A percentile compares a stretch with the other conserved stretches of the same genome.
Evolutionary conservation across 2,113 vertebrate species (phyloP).

Genomic region (Hyla sarda): DNA sequence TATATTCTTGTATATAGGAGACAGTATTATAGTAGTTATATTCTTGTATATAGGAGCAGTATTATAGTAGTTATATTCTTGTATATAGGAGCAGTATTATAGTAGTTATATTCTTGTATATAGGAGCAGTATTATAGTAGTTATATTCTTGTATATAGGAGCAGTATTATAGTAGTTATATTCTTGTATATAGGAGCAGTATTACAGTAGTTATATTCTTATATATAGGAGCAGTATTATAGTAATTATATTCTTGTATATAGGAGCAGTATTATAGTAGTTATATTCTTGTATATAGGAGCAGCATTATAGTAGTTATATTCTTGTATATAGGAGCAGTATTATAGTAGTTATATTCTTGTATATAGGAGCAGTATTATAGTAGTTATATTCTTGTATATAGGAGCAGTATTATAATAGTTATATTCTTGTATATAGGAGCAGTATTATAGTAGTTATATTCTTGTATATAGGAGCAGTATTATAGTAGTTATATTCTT

Average conservation of each 20-base stretch:
- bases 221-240: slow-evolving; percentile 7
- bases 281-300: not conserved
- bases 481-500: slow-evolving; percentile 27
- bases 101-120: not conserved
- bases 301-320: slow-evolving; percentile 2
- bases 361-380: not conserved
- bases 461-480: not conserved
- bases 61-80: slow-evolving; percentile 15
- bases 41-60: not conserved
- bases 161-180: not conserved
- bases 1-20: not conserved
- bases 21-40: slow-evolving; percentile 11
- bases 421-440: too few relatives aligned
- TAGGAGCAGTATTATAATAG: not conserved
- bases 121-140: slow-evolving; percentile 5
- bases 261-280: slow-evolving; percentile 11
- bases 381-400: not conserved
- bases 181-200: not conserved
- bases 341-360: slow-evolving; percentile 20
- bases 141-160: slow-evolving; percentile 1
- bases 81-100: slow-evolving; percentile 7
- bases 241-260: slow-evolving; percentile 16
- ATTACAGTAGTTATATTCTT: slow-evolving; percentile 20
- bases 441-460: slow-evolving; percentile 15
- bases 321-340: not conserved